These are phyloP conservation scores for Aurelia coerulea DNA, from an alignment of 30 jellyfish, hydroid and myxozoan species.

Conservation along the genomic window DNA sequence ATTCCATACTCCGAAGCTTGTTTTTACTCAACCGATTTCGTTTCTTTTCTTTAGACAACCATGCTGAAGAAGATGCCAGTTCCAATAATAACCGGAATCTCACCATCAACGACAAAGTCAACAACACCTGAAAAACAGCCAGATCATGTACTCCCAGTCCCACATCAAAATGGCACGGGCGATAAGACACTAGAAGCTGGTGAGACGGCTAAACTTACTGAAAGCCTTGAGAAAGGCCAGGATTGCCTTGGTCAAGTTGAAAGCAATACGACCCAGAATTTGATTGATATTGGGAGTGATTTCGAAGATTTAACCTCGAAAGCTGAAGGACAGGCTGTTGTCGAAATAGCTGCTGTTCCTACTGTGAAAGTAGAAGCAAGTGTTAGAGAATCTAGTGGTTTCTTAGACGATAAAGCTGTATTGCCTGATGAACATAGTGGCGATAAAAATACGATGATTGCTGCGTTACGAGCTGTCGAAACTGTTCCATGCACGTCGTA, in stretches of 20 bases:
- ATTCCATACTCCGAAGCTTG: not conserved
- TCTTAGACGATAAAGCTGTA: conserved; percentile 5
- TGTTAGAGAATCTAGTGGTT: not conserved
- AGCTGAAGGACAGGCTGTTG: not conserved
- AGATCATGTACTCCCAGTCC: not conserved
- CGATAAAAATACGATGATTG: conserved; percentile 17
- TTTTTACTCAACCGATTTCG: not conserved
- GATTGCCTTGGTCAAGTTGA: conserved; percentile 23
- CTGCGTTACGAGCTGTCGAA: conserved; percentile 72
- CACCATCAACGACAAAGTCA: not conserved
- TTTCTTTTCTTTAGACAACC: conserved; percentile 54
- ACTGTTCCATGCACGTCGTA: conserved; percentile 90
- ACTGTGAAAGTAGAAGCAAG: not conserved
- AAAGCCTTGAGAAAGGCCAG: conserved; percentile 6
- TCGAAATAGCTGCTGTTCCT: conserved; percentile 23
- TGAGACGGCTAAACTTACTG: conserved; percentile 5
- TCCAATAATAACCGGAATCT: conserved; percentile 65
- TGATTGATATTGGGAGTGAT: conserved; percentile 22
- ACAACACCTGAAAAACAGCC: conserved; percentile 2
- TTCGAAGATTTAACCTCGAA: conserved; percentile 32
- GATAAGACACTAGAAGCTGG: not conserved
- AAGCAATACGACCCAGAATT: not conserved
- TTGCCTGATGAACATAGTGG: not conserved
- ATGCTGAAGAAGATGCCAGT: conserved; percentile 91
- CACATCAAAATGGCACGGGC: not conserved